phyloP scores from a whole-genome alignment of 2,888 invertebrate genomes.

The Myathropa florea region DNA sequence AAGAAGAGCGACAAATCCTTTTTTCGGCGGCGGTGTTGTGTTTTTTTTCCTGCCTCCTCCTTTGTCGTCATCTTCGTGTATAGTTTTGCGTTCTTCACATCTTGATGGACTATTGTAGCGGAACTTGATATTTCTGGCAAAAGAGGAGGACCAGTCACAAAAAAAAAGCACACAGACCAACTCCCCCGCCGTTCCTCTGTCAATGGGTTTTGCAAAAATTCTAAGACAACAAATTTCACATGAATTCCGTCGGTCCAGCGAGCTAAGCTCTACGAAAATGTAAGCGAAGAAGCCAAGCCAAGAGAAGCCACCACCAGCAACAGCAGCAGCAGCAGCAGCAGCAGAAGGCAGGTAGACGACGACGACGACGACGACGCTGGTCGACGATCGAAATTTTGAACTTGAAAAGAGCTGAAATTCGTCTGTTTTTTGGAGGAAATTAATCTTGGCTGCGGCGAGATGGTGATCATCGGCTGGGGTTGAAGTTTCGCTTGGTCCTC shows the following conservation, averaged over 20 bases:
- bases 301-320: not conserved
- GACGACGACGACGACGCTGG: not conserved
- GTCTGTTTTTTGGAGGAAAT: slow-evolving; percentile 35
- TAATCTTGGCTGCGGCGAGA: slow-evolving; percentile 44
- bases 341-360: slow-evolving; percentile 47
- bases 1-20: slow-evolving; percentile 53
- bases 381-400: slow-evolving; percentile 7
- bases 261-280: slow-evolving; percentile 54
- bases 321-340: not conserved
- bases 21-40: not conserved
- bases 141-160: slow-evolving; percentile 7
- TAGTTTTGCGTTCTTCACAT: slow-evolving; percentile 28
- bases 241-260: slow-evolving; percentile 49
- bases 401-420: slow-evolving; percentile 21
- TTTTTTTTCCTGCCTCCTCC: slow-evolving; percentile 7
- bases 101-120: slow-evolving; percentile 70
- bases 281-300: not conserved
- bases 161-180: not conserved
- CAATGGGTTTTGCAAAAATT: slow-evolving; percentile 16
- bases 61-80: slow-evolving; percentile 24
- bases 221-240: slow-evolving; percentile 64
- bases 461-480: slow-evolving; percentile 38
- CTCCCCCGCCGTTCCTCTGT: not conserved
- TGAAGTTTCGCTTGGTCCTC: slow-evolving; percentile 4
- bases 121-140: slow-evolving; percentile 68